Evolutionary conservation across 2,888 invertebrate genomes (phyloP).

Genomic region (Resseliella maxima): DNA sequence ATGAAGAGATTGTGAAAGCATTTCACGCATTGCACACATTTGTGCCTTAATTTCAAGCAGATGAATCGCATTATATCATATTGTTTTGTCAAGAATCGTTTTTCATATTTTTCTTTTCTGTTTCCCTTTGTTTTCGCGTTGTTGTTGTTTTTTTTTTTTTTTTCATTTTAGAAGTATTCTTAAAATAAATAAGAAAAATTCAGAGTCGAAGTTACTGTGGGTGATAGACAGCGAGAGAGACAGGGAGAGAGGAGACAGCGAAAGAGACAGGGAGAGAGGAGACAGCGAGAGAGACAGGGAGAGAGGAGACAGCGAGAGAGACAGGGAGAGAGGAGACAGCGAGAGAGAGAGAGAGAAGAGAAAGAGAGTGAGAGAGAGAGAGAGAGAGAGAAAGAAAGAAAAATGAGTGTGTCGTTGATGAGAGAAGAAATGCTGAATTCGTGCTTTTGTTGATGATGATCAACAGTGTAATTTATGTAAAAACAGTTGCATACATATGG

Average conservation of each 20-base stretch:
- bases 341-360: too few relatives aligned
- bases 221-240: too few relatives aligned
- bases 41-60: background rate
- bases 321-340: too few relatives aligned
- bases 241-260: background rate
- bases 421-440: background rate
- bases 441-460: background rate
- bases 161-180: slow-evolving; percentile 9
- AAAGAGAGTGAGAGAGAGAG: too few relatives aligned
- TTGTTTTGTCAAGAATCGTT: background rate
- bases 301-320: too few relatives aligned
- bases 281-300: too few relatives aligned
- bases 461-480: slow-evolving; percentile 28
- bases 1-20: slow-evolving; percentile 23
- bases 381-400: background rate
- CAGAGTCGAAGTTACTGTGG: too few relatives aligned
- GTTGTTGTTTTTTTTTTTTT: background rate
- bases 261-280: too few relatives aligned
- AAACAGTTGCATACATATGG: slow-evolving; percentile 22
- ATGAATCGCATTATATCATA: background rate
- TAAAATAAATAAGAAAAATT: slow-evolving; percentile 19
- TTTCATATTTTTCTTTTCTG: background rate
- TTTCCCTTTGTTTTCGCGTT: background rate
- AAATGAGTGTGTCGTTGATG: background rate
- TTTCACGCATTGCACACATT: slow-evolving; percentile 12